Conservation (phyloP, 2,797 vertebrate species). For the Triplophysa bombifrons region DNA sequence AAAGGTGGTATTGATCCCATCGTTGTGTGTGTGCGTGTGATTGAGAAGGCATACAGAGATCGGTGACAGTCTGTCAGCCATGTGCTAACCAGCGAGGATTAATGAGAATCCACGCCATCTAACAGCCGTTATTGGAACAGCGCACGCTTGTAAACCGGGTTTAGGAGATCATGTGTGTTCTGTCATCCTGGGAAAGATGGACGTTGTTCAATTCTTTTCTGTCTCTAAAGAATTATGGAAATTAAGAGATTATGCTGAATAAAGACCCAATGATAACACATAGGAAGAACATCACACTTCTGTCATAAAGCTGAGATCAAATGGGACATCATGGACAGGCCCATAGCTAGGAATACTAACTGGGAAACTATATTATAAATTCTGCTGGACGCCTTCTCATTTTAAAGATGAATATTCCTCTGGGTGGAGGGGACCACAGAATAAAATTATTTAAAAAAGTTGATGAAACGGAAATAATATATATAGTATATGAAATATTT, state of each 20-base stretch:
- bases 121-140: slow-evolving; percentile 41
- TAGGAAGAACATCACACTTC: neutral
- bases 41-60: slow-evolving; percentile 55
- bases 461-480: too few species aligned
- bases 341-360: neutral
- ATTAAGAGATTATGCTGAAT: slow-evolving; percentile 6
- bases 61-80: slow-evolving; percentile 55
- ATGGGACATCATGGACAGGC: neutral
- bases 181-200: slow-evolving; percentile 1
- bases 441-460: too few species aligned
- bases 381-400: neutral
- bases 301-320: neutral
- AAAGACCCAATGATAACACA: neutral
- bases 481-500: too few species aligned
- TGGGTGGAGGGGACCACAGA: too few species aligned
- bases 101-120: slow-evolving; percentile 57
- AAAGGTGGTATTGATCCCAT: slow-evolving; percentile 60
- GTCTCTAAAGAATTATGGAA: neutral
- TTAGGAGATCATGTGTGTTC: slow-evolving; percentile 3
- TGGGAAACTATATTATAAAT: neutral
- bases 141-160: slow-evolving; percentile 9
- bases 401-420: too few species aligned
- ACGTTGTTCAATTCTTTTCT: neutral
- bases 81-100: slow-evolving; percentile 59
- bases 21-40: slow-evolving; percentile 56